These are phyloP conservation scores for Cygnus olor DNA, from an alignment of 2,797 vertebrate species.

Conservation along the genomic window DNA sequence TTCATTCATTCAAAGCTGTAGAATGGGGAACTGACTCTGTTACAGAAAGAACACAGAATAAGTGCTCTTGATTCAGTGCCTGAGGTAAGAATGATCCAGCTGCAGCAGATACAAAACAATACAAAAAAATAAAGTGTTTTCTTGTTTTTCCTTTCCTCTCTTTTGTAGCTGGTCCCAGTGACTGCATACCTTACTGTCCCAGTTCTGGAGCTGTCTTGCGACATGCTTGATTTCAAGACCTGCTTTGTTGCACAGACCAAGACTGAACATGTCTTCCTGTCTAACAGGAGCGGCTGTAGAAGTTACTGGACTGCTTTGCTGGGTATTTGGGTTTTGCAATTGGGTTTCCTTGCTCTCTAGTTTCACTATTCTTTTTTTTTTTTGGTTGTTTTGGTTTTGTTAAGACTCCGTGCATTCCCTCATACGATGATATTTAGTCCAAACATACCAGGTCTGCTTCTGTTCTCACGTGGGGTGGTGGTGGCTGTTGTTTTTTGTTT, in stretches of 20 bases:
- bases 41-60: background rate
- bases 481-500: background rate
- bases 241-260: conserved; percentile 82
- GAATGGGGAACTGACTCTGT: background rate
- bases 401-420: background rate
- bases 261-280: conserved; percentile 79
- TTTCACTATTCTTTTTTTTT: background rate
- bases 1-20: background rate
- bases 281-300: conserved; percentile 79
- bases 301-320: conserved; percentile 85
- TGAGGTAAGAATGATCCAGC: background rate
- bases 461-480: background rate
- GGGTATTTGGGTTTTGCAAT: conserved; percentile 72
- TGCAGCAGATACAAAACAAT: background rate
- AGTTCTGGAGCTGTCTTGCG: conserved; percentile 81
- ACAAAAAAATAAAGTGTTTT: background rate
- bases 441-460: background rate
- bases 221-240: conserved; percentile 84
- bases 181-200: conserved; percentile 81
- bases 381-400: background rate
- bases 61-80: background rate
- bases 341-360: background rate
- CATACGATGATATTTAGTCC: background rate
- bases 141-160: background rate
- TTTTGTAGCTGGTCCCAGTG: conserved; percentile 84